phyloP scores from a whole-genome alignment of 2,888 invertebrate genomes.

The Panopea generosa region DNA sequence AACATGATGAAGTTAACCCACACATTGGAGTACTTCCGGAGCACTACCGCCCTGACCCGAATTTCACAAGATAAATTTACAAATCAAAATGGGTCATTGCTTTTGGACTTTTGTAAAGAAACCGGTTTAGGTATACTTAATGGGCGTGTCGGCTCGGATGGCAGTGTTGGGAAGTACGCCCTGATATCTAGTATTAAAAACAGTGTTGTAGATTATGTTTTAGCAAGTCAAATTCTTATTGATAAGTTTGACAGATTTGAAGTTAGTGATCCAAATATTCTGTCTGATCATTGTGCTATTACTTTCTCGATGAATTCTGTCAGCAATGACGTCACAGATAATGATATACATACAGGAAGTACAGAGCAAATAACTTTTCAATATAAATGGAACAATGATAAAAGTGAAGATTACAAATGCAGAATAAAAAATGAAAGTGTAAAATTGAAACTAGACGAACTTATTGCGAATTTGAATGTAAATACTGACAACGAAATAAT shows the following conservation, averaged over 20 bases:
- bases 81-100: not conserved
- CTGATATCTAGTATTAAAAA: not conserved
- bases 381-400: too few relatives aligned
- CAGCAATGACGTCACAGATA: too few relatives aligned
- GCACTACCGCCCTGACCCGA: conserved; percentile 2
- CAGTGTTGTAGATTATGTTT: not conserved
- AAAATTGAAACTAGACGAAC: too few relatives aligned
- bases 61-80: not conserved
- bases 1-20: conserved; percentile 4
- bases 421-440: too few relatives aligned
- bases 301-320: not conserved
- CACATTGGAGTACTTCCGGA: conserved; percentile 12
- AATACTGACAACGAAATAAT: not conserved
- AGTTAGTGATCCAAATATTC: conserved; percentile 16
- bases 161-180: not conserved
- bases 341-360: too few relatives aligned
- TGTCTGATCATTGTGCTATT: conserved; percentile 14
- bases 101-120: conserved; percentile 14
- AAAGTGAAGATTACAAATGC: too few relatives aligned
- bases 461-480: too few relatives aligned
- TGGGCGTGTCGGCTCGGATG: conserved; percentile 2
- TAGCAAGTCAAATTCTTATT: not conserved
- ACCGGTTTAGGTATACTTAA: conserved; percentile 3
- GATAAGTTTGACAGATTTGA: not conserved
- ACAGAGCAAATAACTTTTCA: too few relatives aligned